phyloP scores from a whole-genome alignment of 2,797 vertebrate genomes.

The Aphelocoma californica region DNA sequence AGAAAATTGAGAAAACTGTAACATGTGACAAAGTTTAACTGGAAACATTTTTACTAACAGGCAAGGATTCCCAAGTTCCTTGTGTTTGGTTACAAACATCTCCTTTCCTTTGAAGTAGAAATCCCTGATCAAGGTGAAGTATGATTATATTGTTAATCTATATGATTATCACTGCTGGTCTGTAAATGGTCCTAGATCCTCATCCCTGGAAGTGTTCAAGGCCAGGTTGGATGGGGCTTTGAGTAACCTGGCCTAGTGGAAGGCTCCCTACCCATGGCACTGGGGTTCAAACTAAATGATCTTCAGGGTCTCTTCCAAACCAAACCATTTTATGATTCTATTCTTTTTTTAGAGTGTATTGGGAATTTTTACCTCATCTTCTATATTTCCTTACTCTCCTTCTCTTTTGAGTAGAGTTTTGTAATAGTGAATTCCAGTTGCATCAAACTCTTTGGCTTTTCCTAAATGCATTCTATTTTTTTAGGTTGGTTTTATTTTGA shows the following conservation, averaged over 20 bases:
- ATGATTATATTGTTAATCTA: background rate
- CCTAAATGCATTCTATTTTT: background rate
- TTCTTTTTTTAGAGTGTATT: background rate
- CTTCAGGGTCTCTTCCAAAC: background rate
- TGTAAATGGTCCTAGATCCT: background rate
- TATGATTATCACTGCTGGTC: background rate
- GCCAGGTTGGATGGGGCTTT: background rate
- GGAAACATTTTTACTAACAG: constrained; percentile 34
- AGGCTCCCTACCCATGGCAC: background rate
- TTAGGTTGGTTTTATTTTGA: background rate
- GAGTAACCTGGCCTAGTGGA: background rate
- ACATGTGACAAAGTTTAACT: background rate
- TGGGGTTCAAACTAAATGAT: background rate
- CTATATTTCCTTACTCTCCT: background rate
- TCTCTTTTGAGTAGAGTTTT: background rate
- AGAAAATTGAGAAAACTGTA: constrained; percentile 17
- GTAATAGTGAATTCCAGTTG: background rate
- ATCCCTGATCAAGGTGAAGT: background rate
- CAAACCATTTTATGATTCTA: background rate
- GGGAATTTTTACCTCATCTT: background rate
- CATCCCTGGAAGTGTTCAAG: background rate
- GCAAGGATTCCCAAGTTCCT: background rate
- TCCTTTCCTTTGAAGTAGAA: background rate
- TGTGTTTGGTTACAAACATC: background rate
- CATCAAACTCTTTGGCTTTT: background rate